These are phyloP conservation scores for Hydrozoanthus gracilis DNA, from an alignment of 92 coral and sea anemone genomes.

Conservation along the genomic window DNA sequence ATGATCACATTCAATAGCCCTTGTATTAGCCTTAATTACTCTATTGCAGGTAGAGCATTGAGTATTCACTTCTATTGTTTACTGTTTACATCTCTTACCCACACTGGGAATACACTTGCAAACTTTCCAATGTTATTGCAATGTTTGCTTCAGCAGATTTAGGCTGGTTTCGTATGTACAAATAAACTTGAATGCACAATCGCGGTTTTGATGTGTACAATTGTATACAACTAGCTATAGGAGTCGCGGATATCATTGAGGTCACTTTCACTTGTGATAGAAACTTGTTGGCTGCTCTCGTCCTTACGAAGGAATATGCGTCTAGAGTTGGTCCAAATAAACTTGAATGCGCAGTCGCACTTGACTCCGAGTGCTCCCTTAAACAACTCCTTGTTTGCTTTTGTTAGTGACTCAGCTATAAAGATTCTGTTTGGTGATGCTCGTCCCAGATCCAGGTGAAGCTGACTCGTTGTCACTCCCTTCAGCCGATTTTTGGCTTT, in stretches of 20 bases:
- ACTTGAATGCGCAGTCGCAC: slow-evolving; percentile 4
- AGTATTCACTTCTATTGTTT: slow-evolving; percentile 18
- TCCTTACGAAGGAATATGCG: neutral
- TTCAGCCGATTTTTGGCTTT: no score
- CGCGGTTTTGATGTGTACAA: no score
- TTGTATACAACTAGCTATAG: no score
- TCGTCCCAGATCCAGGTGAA: no score
- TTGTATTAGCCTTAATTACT: slow-evolving; percentile 17
- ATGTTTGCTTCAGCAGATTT: neutral
- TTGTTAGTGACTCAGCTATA: no score
- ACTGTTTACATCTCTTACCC: slow-evolving; percentile 16
- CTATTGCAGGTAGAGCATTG: slow-evolving; percentile 29
- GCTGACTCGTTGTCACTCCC: no score
- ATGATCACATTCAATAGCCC: slow-evolving; percentile 34
- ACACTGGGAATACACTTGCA: neutral
- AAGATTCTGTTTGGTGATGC: no score
- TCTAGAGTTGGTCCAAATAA: slow-evolving; percentile 3
- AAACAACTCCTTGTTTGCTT: no score
- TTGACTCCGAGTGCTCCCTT: neutral
- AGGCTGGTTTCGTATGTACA: neutral
- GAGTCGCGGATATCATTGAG: neutral
- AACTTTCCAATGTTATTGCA: neutral
- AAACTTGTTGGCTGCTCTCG: slow-evolving; percentile 3
- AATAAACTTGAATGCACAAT: no score
- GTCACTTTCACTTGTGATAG: neutral